A percentile compares a stretch with the other conserved stretches of the same genome.
phyloP scores from a whole-genome alignment of 2,888 invertebrate genomes.

The Polymixis flavicincta region DNA sequence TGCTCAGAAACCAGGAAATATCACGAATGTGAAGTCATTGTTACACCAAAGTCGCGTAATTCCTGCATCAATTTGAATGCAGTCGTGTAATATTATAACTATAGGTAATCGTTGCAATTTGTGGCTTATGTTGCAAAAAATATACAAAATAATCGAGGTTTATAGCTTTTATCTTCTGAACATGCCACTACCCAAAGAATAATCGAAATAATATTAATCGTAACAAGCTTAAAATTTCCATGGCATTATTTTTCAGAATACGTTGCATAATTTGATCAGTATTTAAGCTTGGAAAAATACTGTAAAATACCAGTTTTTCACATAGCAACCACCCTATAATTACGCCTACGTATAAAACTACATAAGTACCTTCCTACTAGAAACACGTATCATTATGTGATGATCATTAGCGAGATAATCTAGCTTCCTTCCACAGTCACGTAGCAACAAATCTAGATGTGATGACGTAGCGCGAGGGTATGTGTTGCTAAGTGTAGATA shows the following conservation, averaged over 20 bases:
- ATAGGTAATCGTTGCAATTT: neutral
- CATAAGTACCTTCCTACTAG: neutral
- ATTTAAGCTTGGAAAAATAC: neutral
- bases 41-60: constrained; percentile 30
- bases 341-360: neutral
- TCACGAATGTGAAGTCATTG: constrained; percentile 47
- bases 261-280: neutral
- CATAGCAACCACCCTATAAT: constrained; percentile 5
- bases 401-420: constrained; percentile 27
- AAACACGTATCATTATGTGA: constrained; percentile 24
- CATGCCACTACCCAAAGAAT: neutral
- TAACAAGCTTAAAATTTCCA: neutral
- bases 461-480: constrained; percentile 19
- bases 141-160: neutral
- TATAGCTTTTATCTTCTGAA: neutral
- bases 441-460: constrained; percentile 41
- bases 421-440: constrained; percentile 33
- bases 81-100: constrained; percentile 14
- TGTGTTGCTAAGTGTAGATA: constrained; percentile 9
- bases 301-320: neutral
- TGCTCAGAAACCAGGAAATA: constrained; percentile 53
- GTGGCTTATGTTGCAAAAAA: neutral
- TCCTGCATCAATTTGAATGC: constrained; percentile 28
- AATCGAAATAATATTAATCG: neutral
- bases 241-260: neutral